phyloP scores from a whole-genome alignment of 2,888 invertebrate species.

The Formica aserva region DNA sequence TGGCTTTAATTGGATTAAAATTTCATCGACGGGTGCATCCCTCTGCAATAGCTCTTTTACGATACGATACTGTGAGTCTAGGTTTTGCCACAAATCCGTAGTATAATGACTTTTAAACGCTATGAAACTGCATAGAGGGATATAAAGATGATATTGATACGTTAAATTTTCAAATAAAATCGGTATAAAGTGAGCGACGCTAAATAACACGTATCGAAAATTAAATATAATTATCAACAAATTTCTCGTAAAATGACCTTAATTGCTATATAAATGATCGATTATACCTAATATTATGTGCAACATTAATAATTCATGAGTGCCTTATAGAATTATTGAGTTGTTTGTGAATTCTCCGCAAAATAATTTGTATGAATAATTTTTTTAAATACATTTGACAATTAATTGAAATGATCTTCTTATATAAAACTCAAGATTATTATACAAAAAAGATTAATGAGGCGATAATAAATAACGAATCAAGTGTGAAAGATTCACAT shows the following conservation, averaged over 20 bases:
- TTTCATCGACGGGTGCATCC: slow-evolving; percentile 64
- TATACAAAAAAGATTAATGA: slow-evolving; percentile 2
- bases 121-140: background rate
- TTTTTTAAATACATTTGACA: background rate
- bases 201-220: slow-evolving; percentile 14
- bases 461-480: slow-evolving; percentile 25
- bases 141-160: slow-evolving; percentile 22
- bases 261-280: slow-evolving; percentile 12
- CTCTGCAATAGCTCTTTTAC: slow-evolving; percentile 7
- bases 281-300: background rate
- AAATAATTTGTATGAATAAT: background rate
- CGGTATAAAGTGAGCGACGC: background rate
- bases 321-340: background rate
- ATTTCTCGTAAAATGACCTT: slow-evolving; percentile 17
- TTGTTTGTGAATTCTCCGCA: background rate
- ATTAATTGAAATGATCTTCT: slow-evolving; percentile 22
- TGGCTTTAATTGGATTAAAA: slow-evolving; percentile 72
- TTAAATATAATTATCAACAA: slow-evolving; percentile 15
- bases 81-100: slow-evolving; percentile 9
- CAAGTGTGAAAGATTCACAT: background rate
- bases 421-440: background rate
- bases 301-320: background rate
- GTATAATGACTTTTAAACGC: slow-evolving; percentile 16
- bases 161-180: slow-evolving; percentile 3
- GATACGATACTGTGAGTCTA: background rate